phyloP scores from a whole-genome alignment of 2,797 vertebrate genomes.

The Clarias laeviceps region DNA sequence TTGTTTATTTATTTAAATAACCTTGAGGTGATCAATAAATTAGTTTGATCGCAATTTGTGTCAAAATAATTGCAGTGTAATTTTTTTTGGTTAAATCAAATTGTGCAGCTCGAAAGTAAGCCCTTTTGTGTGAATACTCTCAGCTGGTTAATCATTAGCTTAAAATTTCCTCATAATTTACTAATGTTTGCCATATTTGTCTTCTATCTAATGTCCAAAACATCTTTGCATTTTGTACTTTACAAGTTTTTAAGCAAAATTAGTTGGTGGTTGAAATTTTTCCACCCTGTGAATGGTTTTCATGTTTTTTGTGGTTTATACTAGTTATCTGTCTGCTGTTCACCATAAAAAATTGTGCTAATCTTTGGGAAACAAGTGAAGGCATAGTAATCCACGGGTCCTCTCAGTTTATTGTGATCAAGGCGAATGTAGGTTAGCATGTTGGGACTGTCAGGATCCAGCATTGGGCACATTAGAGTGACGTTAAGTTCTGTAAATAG shows the following conservation, averaged over 20 bases:
- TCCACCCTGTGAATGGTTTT: too few relatives aligned
- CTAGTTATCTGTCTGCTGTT: conserved; percentile 69
- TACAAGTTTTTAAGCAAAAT: not conserved
- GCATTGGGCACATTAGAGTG: conserved; percentile 72
- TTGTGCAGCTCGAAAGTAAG: too few relatives aligned
- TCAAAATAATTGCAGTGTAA: too few relatives aligned
- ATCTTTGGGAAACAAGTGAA: conserved; percentile 80
- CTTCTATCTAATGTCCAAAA: not conserved
- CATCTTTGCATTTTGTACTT: not conserved
- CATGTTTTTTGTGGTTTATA: conserved; percentile 7
- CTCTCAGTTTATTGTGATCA: conserved; percentile 79
- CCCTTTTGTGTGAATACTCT: not conserved
- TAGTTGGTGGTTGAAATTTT: not conserved
- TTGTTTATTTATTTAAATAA: too few relatives aligned
- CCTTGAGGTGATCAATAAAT: too few relatives aligned
- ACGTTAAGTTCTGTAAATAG: conserved; percentile 14
- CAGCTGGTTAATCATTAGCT: not conserved
- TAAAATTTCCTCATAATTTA: not conserved
- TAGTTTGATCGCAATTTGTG: too few relatives aligned
- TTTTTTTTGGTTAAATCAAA: too few relatives aligned
- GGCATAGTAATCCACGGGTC: conserved; percentile 71
- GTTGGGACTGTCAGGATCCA: conserved; percentile 66
- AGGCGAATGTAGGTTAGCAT: conserved; percentile 80
- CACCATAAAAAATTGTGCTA: conserved; percentile 78
- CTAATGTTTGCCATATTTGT: not conserved